Evolutionary conservation across 1,140 invertebrate species (phyloP), one percentile per base, ranked within the genome.

Genomic region (Homarus americanus): DNA sequence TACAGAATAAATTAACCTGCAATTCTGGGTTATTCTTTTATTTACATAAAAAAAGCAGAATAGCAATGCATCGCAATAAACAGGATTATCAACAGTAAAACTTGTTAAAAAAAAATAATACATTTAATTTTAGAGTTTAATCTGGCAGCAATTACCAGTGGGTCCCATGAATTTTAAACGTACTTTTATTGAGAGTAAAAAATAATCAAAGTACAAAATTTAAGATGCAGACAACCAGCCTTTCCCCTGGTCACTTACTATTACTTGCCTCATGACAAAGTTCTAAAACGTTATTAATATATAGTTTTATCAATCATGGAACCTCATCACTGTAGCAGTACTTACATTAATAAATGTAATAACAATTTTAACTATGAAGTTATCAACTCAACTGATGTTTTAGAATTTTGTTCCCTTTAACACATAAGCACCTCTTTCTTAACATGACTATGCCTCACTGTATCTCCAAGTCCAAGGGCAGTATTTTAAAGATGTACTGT

Each of bases 341-440:
- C 20, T 58, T 58, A 58, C 24, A 24, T 58, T 58, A 58, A 4
- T 58, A 20, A 58, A 7, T 58, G 20, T 58, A 58, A 20, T 58
- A 24, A 58, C 20, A n/a, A n/a, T n/a, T 58, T 58, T 58, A 24
- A 58, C 17, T 58, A 24, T 58, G n/a, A 20, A 58, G 20, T 24
- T 58, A 20, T 58, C 20, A 63, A 34, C 28, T 82, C 53, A 53
- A 20, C 36, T 79, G 34, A 53, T 82, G 53, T 82, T 82, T 82
- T 82, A 82, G 80, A 82, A 82, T 82, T 82, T 82, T 82, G 80
- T 82, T 82, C 49, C 80, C 41, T 32, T 63, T 63, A 80, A 80
- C 80, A 82, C 80, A 36, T 53, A 82, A 82, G 80, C 28, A 53
- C 80, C 53, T 82, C 80, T 82, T 82, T 82, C 80, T 82, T 82